Base-by-base conservation (phyloP, 2,113 vertebrate genomes). In the Aldabrachelys gigantea region DNA sequence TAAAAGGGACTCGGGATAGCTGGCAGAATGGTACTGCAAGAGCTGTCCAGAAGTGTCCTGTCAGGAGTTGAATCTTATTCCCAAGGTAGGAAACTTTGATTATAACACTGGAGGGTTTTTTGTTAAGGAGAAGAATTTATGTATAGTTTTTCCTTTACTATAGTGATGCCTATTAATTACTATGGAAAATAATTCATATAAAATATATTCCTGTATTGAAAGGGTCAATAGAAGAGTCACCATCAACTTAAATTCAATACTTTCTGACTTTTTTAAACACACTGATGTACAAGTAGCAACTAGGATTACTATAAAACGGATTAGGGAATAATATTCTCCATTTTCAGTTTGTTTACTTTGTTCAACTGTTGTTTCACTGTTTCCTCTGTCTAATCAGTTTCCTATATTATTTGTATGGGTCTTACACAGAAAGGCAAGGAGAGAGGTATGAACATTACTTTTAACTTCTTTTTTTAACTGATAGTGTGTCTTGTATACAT, bases 21-120 rank as follows among this genome's bases (percentile, higher is more conserved):
- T 95, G 80, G 8, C 47, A 87, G 78, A 88, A 94, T 92, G 92
- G 87, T 49, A 82, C 59, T 57, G 10, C 88, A 80, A 38, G 3
- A 89, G 44, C 21, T 47, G 52, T 75, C 78, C 56, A 80, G 84
- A 75, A 84, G 41, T 10, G 16, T 44, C 79, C 69, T 25, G 2
- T 10, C 81, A 57, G 57, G 65, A 93, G 35, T 78, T 41, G n/a
- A 85, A 17, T 4, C 82, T 24, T 41, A 82, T 38, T 54, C 25
- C 38, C 84, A 75, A 95, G 97, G 97, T 96, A 92, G 38, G 96
- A 5, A 52, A 59, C 59, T 93, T 87, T 59, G 5, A 81, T 83
- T 91, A 65, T 91, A 12, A 57, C 72, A 17, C 3, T 89, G 11
- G 11, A 47, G 29, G 54, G 5, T 94, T 94, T 93, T 75, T 82